Percentiles rank a stretch among this genome's conserved stretches.
Conservation (phyloP, 2,113 vertebrate genomes). For the Rhombomys opimus region DNA sequence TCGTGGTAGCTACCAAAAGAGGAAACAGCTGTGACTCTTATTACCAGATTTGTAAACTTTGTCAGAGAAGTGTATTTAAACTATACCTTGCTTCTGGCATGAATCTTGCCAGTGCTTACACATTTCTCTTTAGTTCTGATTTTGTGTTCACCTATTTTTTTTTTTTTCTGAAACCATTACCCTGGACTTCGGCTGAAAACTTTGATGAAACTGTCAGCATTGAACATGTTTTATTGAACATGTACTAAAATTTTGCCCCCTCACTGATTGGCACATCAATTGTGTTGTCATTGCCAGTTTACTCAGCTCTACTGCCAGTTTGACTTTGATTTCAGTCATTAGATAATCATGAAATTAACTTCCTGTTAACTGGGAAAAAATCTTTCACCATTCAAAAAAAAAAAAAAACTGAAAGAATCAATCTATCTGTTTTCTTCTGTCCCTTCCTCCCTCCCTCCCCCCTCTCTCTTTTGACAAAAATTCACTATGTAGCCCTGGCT, state of each 20-base stretch:
- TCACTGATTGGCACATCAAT: slow-evolving; percentile 23
- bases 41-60: slow-evolving; percentile 27
- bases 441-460: not conserved
- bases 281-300: not conserved
- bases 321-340: not conserved
- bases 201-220: slow-evolving; percentile 3
- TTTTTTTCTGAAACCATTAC: slow-evolving; percentile 20
- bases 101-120: not conserved
- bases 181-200: slow-evolving; percentile 42
- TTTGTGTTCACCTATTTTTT: slow-evolving; percentile 29
- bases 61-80: not conserved
- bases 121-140: slow-evolving; percentile 35
- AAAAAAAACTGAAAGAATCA: not conserved
- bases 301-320: not conserved
- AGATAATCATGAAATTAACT: not conserved
- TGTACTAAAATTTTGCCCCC: slow-evolving; percentile 30
- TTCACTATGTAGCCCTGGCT: not conserved
- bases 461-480: not conserved
- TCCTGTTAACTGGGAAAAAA: slow-evolving; percentile 17
- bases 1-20: slow-evolving; percentile 18
- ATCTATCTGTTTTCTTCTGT: not conserved
- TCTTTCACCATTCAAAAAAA: slow-evolving; percentile 32
- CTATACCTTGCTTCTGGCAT: not conserved
- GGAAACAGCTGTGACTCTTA: slow-evolving; percentile 10
- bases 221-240: slow-evolving; percentile 22